phyloP scores from a whole-genome alignment of 53 echinoderm and acorn worm genomes.

The Holothuria leucospilota region DNA sequence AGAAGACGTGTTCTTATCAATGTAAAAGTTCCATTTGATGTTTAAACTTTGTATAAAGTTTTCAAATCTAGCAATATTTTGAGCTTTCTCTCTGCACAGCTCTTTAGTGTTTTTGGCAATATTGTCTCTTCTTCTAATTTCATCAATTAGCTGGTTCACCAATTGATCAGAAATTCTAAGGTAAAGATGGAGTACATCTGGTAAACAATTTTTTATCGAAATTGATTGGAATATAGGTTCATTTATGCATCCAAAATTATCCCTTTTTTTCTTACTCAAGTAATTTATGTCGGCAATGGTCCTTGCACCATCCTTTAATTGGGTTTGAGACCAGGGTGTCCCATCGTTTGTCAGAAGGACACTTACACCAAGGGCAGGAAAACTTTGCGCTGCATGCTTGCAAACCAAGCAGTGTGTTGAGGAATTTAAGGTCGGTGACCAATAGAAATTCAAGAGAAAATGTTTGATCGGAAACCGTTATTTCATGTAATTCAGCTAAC shows the following conservation, averaged over 20 bases:
- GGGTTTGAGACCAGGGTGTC: conserved; percentile 9
- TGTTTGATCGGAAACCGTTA: too few species aligned
- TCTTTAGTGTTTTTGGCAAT: neutral
- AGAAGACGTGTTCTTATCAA: neutral
- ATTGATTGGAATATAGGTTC: neutral
- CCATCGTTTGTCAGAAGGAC: conserved; percentile 42
- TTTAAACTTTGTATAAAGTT: neutral
- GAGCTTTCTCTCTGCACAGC: neutral
- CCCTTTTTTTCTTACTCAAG: neutral
- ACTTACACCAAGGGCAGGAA: conserved; percentile 46
- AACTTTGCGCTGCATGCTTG: too few species aligned
- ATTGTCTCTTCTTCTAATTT: neutral
- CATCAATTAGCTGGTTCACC: neutral
- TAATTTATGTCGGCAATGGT: too few species aligned
- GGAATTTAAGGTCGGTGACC: too few species aligned
- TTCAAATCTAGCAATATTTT: conserved; percentile 13
- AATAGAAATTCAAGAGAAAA: too few species aligned
- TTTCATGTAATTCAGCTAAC: too few species aligned
- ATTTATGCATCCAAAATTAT: too few species aligned
- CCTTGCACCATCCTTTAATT: conserved; percentile 5
- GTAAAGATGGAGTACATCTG: conserved; percentile 14
- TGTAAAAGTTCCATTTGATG: conserved; percentile 22
- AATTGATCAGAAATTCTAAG: conserved; percentile 7
- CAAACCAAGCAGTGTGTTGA: too few species aligned
- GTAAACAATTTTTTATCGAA: neutral